These are phyloP conservation scores for Metaphire vulgaris DNA, from an alignment of 1,140 invertebrate genomes.

Conservation along the genomic window DNA sequence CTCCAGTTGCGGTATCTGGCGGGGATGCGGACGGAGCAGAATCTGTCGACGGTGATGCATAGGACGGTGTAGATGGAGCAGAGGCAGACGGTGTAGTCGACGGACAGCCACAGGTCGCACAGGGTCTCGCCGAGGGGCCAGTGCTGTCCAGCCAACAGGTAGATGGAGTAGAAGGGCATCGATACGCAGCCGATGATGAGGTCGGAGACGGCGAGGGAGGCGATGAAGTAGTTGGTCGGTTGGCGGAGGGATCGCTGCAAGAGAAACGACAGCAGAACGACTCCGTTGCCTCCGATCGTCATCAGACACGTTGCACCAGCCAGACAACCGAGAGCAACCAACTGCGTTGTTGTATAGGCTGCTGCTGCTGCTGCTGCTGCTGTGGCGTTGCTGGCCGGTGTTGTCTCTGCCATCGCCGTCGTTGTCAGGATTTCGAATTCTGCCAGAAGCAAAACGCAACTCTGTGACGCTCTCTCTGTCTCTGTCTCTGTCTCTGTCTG, in stretches of 20 bases:
- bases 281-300: conserved; percentile 70
- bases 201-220: conserved; percentile 93
- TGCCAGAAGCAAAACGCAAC: too few relatives aligned
- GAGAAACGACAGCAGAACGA: conserved; percentile 93
- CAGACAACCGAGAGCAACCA: neutral
- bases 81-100: conserved; percentile 98
- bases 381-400: too few relatives aligned
- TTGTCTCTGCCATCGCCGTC: too few relatives aligned
- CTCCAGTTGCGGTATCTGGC: conserved; percentile 94
- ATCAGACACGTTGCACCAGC: neutral
- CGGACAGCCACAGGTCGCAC: conserved; percentile 96
- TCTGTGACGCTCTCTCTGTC: too few relatives aligned
- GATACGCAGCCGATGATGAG: conserved; percentile 81
- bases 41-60: conserved; percentile 95
- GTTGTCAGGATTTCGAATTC: too few relatives aligned
- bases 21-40: conserved; percentile 97
- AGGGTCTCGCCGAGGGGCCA: conserved; percentile 96
- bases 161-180: conserved; percentile 93
- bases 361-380: too few relatives aligned
- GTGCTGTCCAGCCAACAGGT: conserved; percentile 80
- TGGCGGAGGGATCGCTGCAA: conserved; percentile 94
- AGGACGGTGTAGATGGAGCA: conserved; percentile 99
- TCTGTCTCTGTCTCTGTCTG: too few relatives aligned
- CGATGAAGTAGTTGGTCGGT: conserved; percentile 98
- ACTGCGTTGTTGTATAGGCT: neutral